Evolutionary conservation across 2,113 vertebrate genomes (phyloP).

Genomic region (Pelodiscus sinensis): DNA sequence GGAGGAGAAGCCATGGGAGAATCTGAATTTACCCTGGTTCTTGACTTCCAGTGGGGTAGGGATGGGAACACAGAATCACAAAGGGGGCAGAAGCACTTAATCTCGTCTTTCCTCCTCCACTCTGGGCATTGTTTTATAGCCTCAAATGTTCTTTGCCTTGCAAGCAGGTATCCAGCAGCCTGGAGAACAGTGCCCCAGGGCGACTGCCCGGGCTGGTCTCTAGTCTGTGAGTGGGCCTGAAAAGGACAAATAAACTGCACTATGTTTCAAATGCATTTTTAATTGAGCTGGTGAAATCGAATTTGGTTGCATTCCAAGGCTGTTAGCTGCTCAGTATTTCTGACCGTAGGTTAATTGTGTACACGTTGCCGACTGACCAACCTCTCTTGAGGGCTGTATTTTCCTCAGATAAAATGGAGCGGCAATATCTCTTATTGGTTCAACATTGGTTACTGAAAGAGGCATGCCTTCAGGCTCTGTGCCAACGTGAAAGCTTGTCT

Average conservation of each 20-base stretch:
- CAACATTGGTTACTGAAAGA: neutral
- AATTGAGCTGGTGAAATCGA: neutral
- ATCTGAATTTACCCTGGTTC: neutral
- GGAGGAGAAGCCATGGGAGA: neutral
- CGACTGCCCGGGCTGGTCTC: neutral
- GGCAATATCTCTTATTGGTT: neutral
- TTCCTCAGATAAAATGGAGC: neutral
- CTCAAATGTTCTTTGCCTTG: neutral
- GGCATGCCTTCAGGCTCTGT: neutral
- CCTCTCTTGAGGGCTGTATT: neutral
- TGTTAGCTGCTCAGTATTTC: neutral
- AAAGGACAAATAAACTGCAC: constrained; percentile 22
- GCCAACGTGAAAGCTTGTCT: neutral
- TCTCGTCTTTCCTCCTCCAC: neutral
- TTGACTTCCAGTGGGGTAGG: constrained; percentile 7
- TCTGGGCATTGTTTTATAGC: neutral
- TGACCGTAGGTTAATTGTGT: neutral
- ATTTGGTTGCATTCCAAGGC: neutral
- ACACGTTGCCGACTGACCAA: neutral
- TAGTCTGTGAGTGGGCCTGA: neutral
- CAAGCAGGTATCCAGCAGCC: neutral
- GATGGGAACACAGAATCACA: neutral
- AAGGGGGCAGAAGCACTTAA: neutral
- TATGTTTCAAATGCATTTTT: constrained; percentile 10
- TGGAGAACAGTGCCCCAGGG: constrained; percentile 38